Base-by-base conservation (phyloP, 1,140 invertebrate genomes). In the Tribolium castaneum region DNA sequence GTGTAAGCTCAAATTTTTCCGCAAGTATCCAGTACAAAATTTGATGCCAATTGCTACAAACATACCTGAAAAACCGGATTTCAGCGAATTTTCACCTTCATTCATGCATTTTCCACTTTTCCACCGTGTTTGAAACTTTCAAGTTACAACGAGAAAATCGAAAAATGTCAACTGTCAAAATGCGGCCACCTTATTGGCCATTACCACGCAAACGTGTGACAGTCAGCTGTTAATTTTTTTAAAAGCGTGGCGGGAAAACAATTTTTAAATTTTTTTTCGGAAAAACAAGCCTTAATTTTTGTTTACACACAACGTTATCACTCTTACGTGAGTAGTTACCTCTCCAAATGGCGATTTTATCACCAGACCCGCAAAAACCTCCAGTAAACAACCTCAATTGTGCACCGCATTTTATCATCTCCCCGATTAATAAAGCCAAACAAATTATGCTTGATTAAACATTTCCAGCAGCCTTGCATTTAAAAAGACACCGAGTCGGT, bases 221-320 rank as follows among this genome's bases (percentile, higher is more conserved):
- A 25, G 56, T 25, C 56, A 62, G 56, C 56, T 62, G 56, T n/a
- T 62, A 30, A 62, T 62, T 62, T 62, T 56, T 62, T 62, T 62
- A 25, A 62, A 62, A 62, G 0, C n/a, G 19, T 10, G 22, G 56
- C 56, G 56, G 56, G 56, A 62, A 62, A 62, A 19, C 1, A 2
- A n/a, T 1, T 62, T 62, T 30, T 3, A 62, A 62, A 19, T 19
- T 19, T 19, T 19, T 19, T 62, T 12, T 30, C 5, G 25, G 13
- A 25, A 62, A 62, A 62, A 25, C 9, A 10, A 62, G 9, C 56
- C 7, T 4, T 30, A 54, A 16, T 59, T 25, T 0, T 22, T 59
- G 54, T 59, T 59, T 59, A 45, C n/a, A 1, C 0, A 3, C 5
- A 45, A 10, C 0, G 9, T 45, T 10, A 45, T 45, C 39, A 45